phyloP scores from a whole-genome alignment of 2,797 vertebrate species.

The Chromis chromis region DNA sequence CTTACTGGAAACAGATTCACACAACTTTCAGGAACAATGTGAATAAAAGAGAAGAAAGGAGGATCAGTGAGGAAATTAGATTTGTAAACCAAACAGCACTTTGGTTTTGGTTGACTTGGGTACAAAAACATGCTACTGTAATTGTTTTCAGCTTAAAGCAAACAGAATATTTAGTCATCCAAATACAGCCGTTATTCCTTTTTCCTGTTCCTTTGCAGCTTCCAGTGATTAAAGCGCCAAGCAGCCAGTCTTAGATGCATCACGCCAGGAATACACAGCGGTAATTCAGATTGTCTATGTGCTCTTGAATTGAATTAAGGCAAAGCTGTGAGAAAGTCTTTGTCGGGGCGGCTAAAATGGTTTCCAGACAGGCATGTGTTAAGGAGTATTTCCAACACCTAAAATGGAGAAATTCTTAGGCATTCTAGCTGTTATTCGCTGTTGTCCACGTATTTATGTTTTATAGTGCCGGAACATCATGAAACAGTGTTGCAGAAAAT shows the following conservation, averaged over 20 bases:
- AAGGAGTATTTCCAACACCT: slow-evolving; percentile 16
- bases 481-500: slow-evolving; percentile 4
- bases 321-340: slow-evolving; percentile 38
- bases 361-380: slow-evolving; percentile 30
- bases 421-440: not conserved
- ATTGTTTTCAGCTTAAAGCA: slow-evolving; percentile 35
- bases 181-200: slow-evolving; percentile 2
- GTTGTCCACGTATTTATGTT: too few relatives aligned
- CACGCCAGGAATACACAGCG: not conserved
- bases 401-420: slow-evolving; percentile 23
- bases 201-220: not conserved
- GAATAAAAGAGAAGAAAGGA: slow-evolving; percentile 45
- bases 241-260: slow-evolving; percentile 21
- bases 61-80: slow-evolving; percentile 44
- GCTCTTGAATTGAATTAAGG: slow-evolving; percentile 33
- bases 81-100: slow-evolving; percentile 31
- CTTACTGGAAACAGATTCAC: slow-evolving; percentile 39
- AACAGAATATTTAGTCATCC: slow-evolving; percentile 45
- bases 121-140: slow-evolving; percentile 33
- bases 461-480: not conserved
- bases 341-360: slow-evolving; percentile 4
- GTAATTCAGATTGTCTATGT: slow-evolving; percentile 25
- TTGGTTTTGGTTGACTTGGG: slow-evolving; percentile 37
- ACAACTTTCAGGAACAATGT: slow-evolving; percentile 56
- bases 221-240: slow-evolving; percentile 22